Base-by-base conservation (phyloP, 1,140 invertebrate species). In the Littorina saxatilis region DNA sequence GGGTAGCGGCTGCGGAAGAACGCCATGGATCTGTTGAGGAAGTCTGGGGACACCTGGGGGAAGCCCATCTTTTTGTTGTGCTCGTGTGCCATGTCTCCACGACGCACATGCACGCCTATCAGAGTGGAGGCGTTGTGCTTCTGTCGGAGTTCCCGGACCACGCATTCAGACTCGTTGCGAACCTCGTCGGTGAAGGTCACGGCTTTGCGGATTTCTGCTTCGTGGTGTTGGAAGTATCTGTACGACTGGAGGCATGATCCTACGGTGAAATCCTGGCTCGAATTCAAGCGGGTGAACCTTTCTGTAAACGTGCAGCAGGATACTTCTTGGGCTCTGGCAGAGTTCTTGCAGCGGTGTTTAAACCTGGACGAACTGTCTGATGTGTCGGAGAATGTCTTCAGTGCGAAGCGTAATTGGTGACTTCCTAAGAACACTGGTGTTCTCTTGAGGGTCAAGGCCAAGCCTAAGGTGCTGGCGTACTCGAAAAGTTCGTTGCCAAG, bases 401-500 rank as follows among this genome's bases (percentile, higher is more conserved):
- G 82, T 11, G 85, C 40, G 1, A 80, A 40, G 0, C 58, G 13
- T 15, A 86, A 61, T 3, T 63, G 29, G 7, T 79, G 29, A 40
- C 81, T 80, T 11, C 82, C 68, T 5, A 74, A 61, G 1, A 85
- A 68, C 1, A 85, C 76, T 5, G 84, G 68, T 23, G 81, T 80
- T n/a, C 86, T 50, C 40, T 87, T 83, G 3, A 82, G 79, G 2
- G 27, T 27, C 27, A 40, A 74, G 11, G 89, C 82, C 43, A 87
- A 79, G 20, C 83, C 85, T 15, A 83, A 74, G 1, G 82, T 58
- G 43, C 85, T 86, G 3, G 89, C 85, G 40, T 87, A 89, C 81
- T 89, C 86, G 63, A 89, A 90, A 78, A 90, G 83, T n/a, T 84
- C 63, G 81, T 88, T 87, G 1, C 87, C 88, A 2, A 90, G 81